Conservation (phyloP, 2,888 invertebrate species). For the Erebia palarica region DNA sequence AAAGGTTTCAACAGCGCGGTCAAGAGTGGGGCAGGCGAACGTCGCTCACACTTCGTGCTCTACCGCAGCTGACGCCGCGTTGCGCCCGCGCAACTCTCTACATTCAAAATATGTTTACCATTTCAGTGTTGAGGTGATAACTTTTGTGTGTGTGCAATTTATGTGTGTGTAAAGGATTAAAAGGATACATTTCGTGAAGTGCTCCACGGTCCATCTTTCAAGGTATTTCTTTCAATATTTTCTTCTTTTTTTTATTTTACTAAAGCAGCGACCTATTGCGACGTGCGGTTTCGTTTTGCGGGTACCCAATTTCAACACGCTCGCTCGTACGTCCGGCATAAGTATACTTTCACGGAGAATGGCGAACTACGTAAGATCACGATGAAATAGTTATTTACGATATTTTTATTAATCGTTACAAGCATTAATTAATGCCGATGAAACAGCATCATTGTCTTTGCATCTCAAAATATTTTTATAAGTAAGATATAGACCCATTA, state of each 20-base stretch:
- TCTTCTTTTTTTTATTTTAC: conserved; percentile 47
- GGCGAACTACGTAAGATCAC: conserved; percentile 30
- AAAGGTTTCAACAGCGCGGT: conserved; percentile 61
- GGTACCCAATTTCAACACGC: conserved; percentile 71
- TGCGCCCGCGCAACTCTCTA: conserved; percentile 62
- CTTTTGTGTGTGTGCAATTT: conserved; percentile 50
- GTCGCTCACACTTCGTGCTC: conserved; percentile 58
- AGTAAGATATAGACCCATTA: not conserved
- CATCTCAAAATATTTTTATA: not conserved
- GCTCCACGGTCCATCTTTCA: conserved; percentile 57
- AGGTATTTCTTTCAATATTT: conserved; percentile 56
- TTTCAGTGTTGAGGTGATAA: conserved; percentile 73
- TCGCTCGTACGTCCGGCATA: conserved; percentile 62
- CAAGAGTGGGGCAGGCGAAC: conserved; percentile 62
- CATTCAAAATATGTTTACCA: conserved; percentile 65
- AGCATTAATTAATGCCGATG: not conserved
- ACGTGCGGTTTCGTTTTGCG: conserved; percentile 63
- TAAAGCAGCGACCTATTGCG: conserved; percentile 57
- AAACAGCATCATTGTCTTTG: not conserved
- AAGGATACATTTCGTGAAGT: conserved; percentile 58
- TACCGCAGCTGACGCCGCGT: conserved; percentile 64
- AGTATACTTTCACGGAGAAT: conserved; percentile 45
- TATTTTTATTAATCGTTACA: not conserved
- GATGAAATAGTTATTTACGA: conserved; percentile 8
- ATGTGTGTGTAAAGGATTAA: conserved; percentile 48